phyloP scores from a whole-genome alignment of 2,113 vertebrate genomes.

The Hydrolagus affinis region DNA sequence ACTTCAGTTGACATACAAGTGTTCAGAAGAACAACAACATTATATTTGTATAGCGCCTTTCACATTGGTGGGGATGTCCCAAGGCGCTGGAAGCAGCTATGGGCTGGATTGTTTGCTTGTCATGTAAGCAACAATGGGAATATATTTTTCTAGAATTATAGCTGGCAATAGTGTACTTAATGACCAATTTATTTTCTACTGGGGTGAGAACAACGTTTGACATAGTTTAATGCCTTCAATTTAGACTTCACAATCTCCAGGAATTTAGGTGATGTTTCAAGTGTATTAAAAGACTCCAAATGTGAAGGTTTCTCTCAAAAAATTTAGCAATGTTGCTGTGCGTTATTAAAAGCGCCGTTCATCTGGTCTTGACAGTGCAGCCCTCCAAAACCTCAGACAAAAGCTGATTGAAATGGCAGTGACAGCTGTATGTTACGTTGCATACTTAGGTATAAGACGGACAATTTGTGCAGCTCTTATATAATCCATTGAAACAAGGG shows the following conservation, averaged over 20 bases:
- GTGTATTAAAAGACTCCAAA: not conserved
- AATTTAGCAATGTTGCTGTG: not conserved
- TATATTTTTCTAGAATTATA: not conserved
- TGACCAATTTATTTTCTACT: not conserved
- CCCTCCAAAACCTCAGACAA: not conserved
- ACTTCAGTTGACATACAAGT: too few species aligned
- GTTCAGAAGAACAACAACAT: too few species aligned
- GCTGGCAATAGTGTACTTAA: not conserved
- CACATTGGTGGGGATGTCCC: too few species aligned
- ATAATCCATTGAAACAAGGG: not conserved
- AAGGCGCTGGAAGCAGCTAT: not conserved
- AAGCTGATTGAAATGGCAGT: not conserved
- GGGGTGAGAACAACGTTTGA: not conserved
- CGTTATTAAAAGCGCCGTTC: not conserved
- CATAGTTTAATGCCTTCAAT: not conserved
- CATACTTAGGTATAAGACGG: not conserved
- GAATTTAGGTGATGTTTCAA: not conserved
- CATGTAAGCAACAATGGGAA: not conserved
- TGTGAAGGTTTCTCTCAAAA: not conserved
- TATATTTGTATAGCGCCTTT: too few species aligned
- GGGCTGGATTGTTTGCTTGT: not conserved
- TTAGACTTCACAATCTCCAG: not conserved
- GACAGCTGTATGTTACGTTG: not conserved
- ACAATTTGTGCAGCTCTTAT: not conserved
- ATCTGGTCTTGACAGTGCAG: not conserved